phyloP scores from a whole-genome alignment of 2,797 vertebrate genomes.

The Rhabdophis nuchalis region DNA sequence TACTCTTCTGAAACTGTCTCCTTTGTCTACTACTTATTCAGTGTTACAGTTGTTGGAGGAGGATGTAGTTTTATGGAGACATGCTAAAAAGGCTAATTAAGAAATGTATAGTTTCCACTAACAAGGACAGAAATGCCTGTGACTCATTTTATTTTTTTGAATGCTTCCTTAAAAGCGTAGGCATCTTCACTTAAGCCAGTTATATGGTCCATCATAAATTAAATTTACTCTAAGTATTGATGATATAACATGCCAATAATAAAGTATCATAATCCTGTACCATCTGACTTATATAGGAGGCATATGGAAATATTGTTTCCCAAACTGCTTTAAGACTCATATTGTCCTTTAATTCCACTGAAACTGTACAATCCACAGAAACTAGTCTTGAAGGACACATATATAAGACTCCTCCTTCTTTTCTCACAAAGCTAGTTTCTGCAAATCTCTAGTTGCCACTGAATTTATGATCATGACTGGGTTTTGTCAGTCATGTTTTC shows the following conservation, averaged over 20 bases:
- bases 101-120: not conserved
- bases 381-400: not conserved
- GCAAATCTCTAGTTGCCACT: not conserved
- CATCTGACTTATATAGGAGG: not conserved
- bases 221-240: not conserved
- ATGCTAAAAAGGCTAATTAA: not conserved
- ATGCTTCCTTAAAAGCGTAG: not conserved
- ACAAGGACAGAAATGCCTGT: not conserved
- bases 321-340: not conserved
- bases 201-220: not conserved
- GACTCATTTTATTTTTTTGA: not conserved
- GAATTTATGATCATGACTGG: not conserved
- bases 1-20: not conserved
- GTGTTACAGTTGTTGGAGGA: not conserved
- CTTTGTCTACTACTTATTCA: not conserved
- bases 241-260: not conserved
- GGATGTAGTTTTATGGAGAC: not conserved
- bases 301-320: not conserved
- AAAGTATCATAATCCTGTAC: not conserved
- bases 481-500: not conserved
- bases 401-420: not conserved
- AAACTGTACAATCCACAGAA: not conserved
- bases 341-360: not conserved
- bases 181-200: not conserved
- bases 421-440: not conserved